Evolutionary conservation across 2,113 vertebrate genomes (phyloP), one percentile per base, ranked within the genome.

Genomic region (Heloderma charlesbogerti): DNA sequence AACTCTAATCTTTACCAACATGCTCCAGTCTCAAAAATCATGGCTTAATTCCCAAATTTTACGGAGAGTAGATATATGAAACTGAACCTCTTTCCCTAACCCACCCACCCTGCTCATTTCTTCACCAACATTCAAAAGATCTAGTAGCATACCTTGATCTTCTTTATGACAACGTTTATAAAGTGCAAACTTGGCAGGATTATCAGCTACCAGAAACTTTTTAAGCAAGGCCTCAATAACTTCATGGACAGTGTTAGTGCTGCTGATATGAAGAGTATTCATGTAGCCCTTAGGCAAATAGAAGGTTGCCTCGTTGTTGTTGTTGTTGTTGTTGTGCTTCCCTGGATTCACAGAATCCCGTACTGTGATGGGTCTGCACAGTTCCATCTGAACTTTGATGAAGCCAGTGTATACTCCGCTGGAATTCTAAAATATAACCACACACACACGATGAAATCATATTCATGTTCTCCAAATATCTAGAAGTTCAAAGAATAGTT

Each of bases 261-360:
- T 99, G 98, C 99, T 99, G 98, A 99, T 98, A 93, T 99, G 99
- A 27, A 99, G 98, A 0, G 98, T 99, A 94, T 99, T 99, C 94
- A 94, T 92, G 3, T 97, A 98, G 94, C 97, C 98, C 0, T 95
- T 94, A 0, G 98, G 98, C 95, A 99, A 93, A 96, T 98, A 98
- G 92, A 99, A 99, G 0, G 98, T 98, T 88, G 98, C 97, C 90
- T 97, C 95, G 1, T 91, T 94, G 92, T 95, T 3, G 7, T 89
- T 3, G 7, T 89, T 10, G 85, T 94, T 15, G 85, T 93, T 95
- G 91, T 95, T 94, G 1, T 89, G 93, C 0, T 92, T 96, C 0
- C 96, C 94, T 37, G 94, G 94, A 90, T 79, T 92, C 90, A 89
- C 77, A 48, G 96, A 92, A 18, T 94, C 93, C 81, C 97, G 97